Evolutionary conservation across 2,888 invertebrate genomes (phyloP).

Genomic region (Syrista parreyssii): DNA sequence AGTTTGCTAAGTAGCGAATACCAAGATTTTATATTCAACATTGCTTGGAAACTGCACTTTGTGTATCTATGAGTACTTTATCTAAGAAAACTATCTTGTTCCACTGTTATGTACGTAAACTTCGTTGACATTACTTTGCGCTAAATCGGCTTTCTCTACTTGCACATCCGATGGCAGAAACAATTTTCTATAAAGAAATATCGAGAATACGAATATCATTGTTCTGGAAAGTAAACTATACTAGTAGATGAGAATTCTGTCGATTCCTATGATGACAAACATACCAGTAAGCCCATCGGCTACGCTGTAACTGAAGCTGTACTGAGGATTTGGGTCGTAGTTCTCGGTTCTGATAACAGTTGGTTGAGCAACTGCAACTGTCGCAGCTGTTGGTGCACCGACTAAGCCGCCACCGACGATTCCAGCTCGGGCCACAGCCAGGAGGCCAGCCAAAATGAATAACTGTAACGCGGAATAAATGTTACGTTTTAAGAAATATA

Average conservation of each 20-base stretch:
- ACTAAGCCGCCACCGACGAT: slow-evolving; percentile 34
- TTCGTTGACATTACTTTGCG: neutral
- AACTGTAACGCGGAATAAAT: slow-evolving; percentile 30
- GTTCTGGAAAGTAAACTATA: neutral
- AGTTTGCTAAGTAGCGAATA: neutral
- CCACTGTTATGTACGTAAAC: neutral
- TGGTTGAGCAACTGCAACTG: slow-evolving; percentile 49
- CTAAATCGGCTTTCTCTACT: neutral
- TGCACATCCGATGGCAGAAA: neutral
- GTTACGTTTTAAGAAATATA: neutral
- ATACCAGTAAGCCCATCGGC: slow-evolving; percentile 58
- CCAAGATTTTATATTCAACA: neutral
- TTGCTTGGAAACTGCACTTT: neutral
- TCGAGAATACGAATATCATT: neutral
- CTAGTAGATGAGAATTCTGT: neutral
- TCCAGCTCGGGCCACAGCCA: slow-evolving; percentile 47
- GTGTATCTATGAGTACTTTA: neutral
- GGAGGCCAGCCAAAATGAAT: slow-evolving; percentile 41
- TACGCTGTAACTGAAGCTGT: slow-evolving; percentile 60
- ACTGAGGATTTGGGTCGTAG: slow-evolving; percentile 56
- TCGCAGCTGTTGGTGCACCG: slow-evolving; percentile 40
- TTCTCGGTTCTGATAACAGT: slow-evolving; percentile 43
- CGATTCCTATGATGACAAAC: neutral
- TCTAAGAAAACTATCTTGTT: neutral
- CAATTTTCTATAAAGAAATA: neutral